A percentile compares a stretch with the other conserved stretches of the same genome.
Evolutionary conservation across 2,888 invertebrate genomes (phyloP).

Genomic region (Drosophila barbarae): DNA sequence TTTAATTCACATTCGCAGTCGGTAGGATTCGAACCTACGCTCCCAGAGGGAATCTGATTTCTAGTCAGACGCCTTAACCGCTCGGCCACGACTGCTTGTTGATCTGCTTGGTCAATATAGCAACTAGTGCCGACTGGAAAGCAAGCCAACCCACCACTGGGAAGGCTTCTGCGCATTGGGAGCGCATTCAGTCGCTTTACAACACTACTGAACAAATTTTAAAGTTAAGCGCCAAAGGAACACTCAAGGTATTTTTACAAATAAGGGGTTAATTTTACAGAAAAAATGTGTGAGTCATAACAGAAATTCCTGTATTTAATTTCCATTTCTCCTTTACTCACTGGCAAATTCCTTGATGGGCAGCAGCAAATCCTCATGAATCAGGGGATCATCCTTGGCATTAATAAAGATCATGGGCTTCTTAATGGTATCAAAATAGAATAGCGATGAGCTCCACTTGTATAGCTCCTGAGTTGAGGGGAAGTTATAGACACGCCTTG

Average conservation of each 20-base stretch:
- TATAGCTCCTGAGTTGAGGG: constrained; percentile 89
- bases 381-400: constrained; percentile 93
- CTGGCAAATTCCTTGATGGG: constrained; percentile 88
- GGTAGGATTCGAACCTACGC: constrained; percentile 80
- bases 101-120: not conserved
- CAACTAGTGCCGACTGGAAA: constrained; percentile 8
- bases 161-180: constrained; percentile 1
- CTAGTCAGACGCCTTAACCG: constrained; percentile 80
- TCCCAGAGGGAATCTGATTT: constrained; percentile 80
- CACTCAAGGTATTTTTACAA: not conserved
- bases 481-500: constrained; percentile 89
- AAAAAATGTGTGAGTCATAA: not conserved
- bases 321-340: constrained; percentile 80
- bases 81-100: constrained; percentile 79
- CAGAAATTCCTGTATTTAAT: not conserved
- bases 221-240: not conserved
- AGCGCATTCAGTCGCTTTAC: not conserved
- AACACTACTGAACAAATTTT: not conserved
- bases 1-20: constrained; percentile 67
- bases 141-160: not conserved
- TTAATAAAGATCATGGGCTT: constrained; percentile 95
- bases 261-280: not conserved
- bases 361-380: constrained; percentile 88
- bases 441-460: constrained; percentile 90
- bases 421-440: constrained; percentile 88